Conservation (phyloP, 2,888 invertebrate genomes). For the Physocephala rufipes region DNA sequence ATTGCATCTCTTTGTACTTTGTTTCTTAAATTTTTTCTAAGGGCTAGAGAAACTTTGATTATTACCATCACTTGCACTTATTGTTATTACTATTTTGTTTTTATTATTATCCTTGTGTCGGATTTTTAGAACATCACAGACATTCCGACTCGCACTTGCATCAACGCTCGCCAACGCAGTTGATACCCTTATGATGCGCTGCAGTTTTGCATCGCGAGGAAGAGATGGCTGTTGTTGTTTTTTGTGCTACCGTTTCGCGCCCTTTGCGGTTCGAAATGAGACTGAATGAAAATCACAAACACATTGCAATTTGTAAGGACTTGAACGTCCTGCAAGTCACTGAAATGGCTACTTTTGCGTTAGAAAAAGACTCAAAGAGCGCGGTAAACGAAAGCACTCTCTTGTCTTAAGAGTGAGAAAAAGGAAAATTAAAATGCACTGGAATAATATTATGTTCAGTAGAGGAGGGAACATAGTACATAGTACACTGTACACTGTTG, state of each 20-base stretch:
- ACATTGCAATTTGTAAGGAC: constrained; percentile 26
- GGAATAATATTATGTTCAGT: neutral
- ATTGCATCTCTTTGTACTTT: neutral
- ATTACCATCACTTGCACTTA: neutral
- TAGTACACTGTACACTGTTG: neutral
- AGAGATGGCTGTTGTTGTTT: neutral
- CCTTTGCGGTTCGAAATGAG: constrained; percentile 31
- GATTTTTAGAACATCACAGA: neutral
- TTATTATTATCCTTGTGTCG: constrained; percentile 26
- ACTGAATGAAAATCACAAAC: constrained; percentile 29
- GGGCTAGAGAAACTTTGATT: neutral
- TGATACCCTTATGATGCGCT: neutral
- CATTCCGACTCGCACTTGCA: constrained; percentile 4
- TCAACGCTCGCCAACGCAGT: constrained; percentile 4
- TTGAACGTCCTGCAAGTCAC: constrained; percentile 33
- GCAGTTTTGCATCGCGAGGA: neutral
- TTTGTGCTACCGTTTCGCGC: constrained; percentile 29
- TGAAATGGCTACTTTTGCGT: neutral
- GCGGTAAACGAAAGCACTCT: neutral
- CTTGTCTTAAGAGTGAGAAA: neutral
- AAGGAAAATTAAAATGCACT: neutral
- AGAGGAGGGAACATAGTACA: neutral
- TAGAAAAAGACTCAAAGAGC: neutral
- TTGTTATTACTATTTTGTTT: constrained; percentile 4
- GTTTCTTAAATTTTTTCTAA: neutral